phyloP scores from a whole-genome alignment of 2,797 vertebrate species.

The Lepus oiostolus region DNA sequence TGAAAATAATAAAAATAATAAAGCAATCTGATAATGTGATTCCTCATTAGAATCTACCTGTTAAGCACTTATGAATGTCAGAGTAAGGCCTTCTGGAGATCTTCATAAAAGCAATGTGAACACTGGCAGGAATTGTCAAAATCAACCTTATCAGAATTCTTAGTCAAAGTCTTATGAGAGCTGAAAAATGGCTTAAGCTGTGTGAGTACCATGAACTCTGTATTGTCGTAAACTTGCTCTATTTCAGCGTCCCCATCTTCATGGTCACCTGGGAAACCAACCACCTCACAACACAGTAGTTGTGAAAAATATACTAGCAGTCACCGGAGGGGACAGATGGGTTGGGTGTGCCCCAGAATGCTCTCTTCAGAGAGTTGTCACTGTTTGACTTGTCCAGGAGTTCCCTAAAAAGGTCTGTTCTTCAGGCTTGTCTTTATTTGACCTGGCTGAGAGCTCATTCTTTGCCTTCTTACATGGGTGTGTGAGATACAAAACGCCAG shows the following conservation, averaged over 20 bases:
- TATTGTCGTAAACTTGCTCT: neutral
- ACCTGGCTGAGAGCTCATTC: neutral
- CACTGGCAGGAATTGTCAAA: neutral
- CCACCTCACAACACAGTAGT: neutral
- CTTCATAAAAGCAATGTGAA: constrained; percentile 32
- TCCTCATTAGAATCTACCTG: neutral
- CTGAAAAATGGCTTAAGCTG: neutral
- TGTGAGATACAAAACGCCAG: neutral
- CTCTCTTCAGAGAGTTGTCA: neutral
- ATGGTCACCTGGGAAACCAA: constrained; percentile 49
- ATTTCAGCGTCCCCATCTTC: neutral
- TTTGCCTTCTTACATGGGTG: neutral
- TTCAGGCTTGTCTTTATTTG: constrained; percentile 4
- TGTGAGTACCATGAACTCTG: neutral
- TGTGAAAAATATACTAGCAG: neutral
- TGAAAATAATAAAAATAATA: constrained; percentile 23
- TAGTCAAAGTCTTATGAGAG: neutral
- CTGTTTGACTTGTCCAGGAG: neutral
- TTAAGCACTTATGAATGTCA: constrained; percentile 13
- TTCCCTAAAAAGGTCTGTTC: neutral
- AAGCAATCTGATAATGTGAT: neutral
- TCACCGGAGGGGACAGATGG: neutral
- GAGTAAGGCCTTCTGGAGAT: constrained; percentile 15
- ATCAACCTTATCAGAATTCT: constrained; percentile 54
- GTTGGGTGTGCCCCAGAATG: neutral